A percentile compares a stretch with the other conserved stretches of the same genome.
Evolutionary conservation across 1,140 invertebrate species (phyloP).

Genomic region (Heliconius nattereri): DNA sequence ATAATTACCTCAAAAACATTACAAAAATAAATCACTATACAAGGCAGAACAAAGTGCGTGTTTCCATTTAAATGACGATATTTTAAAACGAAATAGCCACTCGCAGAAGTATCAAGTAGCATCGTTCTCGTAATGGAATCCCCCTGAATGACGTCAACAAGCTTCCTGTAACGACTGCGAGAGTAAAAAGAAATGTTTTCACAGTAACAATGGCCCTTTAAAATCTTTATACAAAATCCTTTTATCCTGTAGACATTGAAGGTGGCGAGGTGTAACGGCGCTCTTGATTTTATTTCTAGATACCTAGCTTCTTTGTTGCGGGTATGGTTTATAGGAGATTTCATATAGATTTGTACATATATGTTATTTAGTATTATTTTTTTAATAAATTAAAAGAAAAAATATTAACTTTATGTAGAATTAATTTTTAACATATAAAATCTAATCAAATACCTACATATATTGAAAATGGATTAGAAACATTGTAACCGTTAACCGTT

Average conservation of each 20-base stretch:
- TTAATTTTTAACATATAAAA: no score
- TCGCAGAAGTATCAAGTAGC: conserved; percentile 29
- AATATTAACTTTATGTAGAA: no score
- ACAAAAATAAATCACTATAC: neutral
- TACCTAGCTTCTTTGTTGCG: neutral
- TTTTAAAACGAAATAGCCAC: conserved; percentile 27
- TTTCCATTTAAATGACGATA: conserved; percentile 10
- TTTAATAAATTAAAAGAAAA: no score
- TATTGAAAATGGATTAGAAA: no score
- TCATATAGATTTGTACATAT: neutral
- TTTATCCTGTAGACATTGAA: conserved; percentile 35
- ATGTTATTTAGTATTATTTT: no score
- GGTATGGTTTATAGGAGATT: neutral
- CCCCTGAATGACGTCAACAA: conserved; percentile 31
- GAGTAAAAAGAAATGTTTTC: conserved; percentile 38
- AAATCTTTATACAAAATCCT: conserved; percentile 35
- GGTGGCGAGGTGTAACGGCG: conserved; percentile 18
- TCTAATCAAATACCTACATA: no score
- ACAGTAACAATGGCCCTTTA: conserved; percentile 35
- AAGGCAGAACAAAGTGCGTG: neutral
- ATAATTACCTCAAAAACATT: neutral
- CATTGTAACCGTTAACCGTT: no score
- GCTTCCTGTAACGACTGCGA: conserved; percentile 33
- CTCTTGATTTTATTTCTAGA: conserved; percentile 24
- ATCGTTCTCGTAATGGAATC: conserved; percentile 36